A percentile compares a stretch with the other conserved stretches of the same genome.
Conservation (phyloP, 2,113 vertebrate species). For the Papio anubis region DNA sequence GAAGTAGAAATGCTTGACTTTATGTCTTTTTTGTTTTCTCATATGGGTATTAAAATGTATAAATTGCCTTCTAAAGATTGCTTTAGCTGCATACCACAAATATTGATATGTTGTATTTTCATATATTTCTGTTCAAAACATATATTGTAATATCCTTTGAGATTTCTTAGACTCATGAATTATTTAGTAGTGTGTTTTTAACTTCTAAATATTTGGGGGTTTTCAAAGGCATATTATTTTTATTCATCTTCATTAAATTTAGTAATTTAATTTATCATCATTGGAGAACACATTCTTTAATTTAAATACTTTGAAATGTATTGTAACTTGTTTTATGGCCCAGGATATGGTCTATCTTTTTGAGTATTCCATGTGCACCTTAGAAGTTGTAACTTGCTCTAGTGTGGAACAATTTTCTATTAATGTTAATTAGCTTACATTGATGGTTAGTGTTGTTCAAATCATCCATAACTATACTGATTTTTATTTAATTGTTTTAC, state of each 20-base stretch:
- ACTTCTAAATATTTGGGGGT: neutral
- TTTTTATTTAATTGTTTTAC: neutral
- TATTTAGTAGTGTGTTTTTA: neutral
- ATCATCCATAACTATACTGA: neutral
- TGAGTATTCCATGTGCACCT: neutral
- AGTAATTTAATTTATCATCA: neutral
- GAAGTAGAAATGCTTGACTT: conserved; percentile 3
- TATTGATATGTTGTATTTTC: neutral
- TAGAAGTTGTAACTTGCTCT: neutral
- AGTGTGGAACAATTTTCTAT: neutral
- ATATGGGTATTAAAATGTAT: neutral
- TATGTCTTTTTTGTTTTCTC: neutral
- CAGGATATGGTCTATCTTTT: neutral
- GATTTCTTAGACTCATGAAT: neutral
- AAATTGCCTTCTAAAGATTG: neutral
- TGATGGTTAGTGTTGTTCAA: neutral
- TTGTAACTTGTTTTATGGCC: neutral
- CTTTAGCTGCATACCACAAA: neutral
- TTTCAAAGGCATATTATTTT: neutral
- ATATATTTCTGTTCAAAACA: neutral
- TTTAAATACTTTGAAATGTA: conserved; percentile 20
- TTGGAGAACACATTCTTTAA: neutral
- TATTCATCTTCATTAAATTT: neutral
- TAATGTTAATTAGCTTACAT: neutral
- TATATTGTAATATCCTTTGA: neutral